Evolutionary conservation across 2,113 vertebrate species (phyloP), one percentile per base, ranked within the genome.

Genomic region (Ceuthmochares aereus): DNA sequence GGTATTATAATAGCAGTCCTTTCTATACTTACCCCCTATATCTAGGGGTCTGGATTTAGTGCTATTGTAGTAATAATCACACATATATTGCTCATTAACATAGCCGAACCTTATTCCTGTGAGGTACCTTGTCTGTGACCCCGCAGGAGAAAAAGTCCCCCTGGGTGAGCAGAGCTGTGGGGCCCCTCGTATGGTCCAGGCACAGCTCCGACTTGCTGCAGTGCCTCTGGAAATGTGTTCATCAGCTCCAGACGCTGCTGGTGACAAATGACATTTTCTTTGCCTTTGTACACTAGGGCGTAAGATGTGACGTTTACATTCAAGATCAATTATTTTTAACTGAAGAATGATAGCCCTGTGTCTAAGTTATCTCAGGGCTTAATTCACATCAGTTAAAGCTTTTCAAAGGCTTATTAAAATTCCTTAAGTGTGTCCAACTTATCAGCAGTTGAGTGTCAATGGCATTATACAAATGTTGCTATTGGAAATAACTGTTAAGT

Each of bases 391-490:
- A 90, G 92, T 96, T 95, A 94, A 94, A 92, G 68, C 96, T 97
- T 94, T 96, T 96, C 96, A 95, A 81, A 94, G 92, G 93, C 93
- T 96, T 96, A 96, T 96, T 95, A 95, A 96, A 96, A 97, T 96
- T 96, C 95, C 93, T 96, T 93, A 86, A 97, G 95, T 96, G 95
- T 95, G 95, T 96, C 96, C 79, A 21, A 9, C 93, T 96, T 96
- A 96, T 97, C 96, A 97, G 93, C 95, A 96, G 95, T 60, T 97
- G 96, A 97, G 96, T 97, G 95, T 90, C 80, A 37, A 81, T 92
- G 95, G 92, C 90, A 94, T 96, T 96, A 30, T 91, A 96, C 95
- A 95, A 96, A 96, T 94, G 93, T 91, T 93, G 86, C 90, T 92
- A 93, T 96, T 95, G 96, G 90, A 87, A 96, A 95, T 84, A 40